Conservation (phyloP, 2,888 invertebrate genomes). For the Drosophila lacicola region DNA sequence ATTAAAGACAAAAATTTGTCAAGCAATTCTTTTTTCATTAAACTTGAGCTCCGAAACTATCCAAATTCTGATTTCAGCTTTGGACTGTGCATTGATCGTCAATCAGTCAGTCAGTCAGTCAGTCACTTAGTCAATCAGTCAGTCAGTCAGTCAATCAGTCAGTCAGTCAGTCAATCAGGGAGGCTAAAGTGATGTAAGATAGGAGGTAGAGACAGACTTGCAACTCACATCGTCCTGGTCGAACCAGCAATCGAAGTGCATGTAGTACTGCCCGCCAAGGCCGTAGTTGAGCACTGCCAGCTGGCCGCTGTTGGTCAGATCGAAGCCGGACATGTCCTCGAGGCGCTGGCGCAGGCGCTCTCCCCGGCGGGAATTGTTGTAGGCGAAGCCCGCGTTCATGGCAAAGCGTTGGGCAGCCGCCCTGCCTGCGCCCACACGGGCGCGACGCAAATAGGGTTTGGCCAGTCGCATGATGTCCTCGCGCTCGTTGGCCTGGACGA, state of each 20-base stretch:
- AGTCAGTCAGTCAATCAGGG: background rate
- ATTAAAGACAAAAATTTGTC: no score
- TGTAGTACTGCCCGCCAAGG: conserved; percentile 36
- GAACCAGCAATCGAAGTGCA: conserved; percentile 32
- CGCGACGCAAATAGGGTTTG: conserved; percentile 1
- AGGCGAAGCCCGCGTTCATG: background rate
- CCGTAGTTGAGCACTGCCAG: conserved; percentile 36
- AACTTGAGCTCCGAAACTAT: no score
- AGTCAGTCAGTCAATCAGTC: no score
- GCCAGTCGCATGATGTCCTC: conserved; percentile 5
- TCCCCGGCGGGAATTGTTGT: background rate
- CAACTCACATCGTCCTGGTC: conserved; percentile 12
- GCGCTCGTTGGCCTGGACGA: conserved; percentile 27
- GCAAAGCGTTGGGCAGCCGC: background rate
- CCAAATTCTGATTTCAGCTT: no score
- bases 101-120: background rate
- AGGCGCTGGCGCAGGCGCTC: conserved; percentile 23
- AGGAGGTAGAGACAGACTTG: background rate
- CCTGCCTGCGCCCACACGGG: background rate
- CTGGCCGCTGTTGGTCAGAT: background rate
- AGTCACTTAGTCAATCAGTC: no score
- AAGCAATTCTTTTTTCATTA: no score
- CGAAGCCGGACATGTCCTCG: conserved; percentile 38
- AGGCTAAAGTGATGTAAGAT: no score
- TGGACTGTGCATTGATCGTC: background rate